Percentiles rank a stretch among this genome's conserved stretches.
phyloP scores from a whole-genome alignment of 30 jellyfish, hydroid and myxozoan genomes.

The Hydractinia symbiolongicarpus region DNA sequence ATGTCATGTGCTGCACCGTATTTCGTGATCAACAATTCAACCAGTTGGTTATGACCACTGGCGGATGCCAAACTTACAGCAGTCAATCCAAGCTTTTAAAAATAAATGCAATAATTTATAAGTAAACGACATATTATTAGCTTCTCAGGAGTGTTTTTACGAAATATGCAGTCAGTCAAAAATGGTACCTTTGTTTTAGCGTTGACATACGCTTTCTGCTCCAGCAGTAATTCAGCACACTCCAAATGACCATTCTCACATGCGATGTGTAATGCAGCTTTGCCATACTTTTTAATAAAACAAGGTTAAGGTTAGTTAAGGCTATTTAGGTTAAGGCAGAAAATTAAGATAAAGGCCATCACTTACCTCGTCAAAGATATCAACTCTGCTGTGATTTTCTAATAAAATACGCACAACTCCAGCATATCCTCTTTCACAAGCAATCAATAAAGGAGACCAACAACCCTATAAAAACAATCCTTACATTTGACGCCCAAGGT shows the following conservation, averaged over 20 bases:
- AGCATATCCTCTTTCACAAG: constrained; percentile 60
- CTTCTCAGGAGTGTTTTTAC: background rate
- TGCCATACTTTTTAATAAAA: constrained; percentile 54
- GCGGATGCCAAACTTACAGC: constrained; percentile 84
- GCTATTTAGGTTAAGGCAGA: background rate
- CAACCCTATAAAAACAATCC: constrained; percentile 31
- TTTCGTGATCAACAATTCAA: constrained; percentile 53
- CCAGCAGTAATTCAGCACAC: constrained; percentile 56
- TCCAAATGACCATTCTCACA: constrained; percentile 71
- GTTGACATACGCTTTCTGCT: constrained; percentile 66
- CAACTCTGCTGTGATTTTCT: constrained; percentile 69
- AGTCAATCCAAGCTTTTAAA: constrained; percentile 62
- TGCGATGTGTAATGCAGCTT: constrained; percentile 75
- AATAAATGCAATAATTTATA: background rate
- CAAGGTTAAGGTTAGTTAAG: background rate
- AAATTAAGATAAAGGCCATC: background rate
- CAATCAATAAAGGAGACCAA: constrained; percentile 86
- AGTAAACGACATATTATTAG: background rate
- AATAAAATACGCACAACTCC: constrained; percentile 55
- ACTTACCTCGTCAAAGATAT: constrained; percentile 81
- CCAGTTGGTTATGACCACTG: constrained; percentile 60
- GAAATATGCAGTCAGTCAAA: background rate
- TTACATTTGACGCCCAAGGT: too few species aligned
- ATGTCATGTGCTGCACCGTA: constrained; percentile 63
- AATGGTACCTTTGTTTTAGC: constrained; percentile 83